Evolutionary conservation across 2,888 invertebrate genomes (phyloP).

Genomic region (Euzophera pinguis): DNA sequence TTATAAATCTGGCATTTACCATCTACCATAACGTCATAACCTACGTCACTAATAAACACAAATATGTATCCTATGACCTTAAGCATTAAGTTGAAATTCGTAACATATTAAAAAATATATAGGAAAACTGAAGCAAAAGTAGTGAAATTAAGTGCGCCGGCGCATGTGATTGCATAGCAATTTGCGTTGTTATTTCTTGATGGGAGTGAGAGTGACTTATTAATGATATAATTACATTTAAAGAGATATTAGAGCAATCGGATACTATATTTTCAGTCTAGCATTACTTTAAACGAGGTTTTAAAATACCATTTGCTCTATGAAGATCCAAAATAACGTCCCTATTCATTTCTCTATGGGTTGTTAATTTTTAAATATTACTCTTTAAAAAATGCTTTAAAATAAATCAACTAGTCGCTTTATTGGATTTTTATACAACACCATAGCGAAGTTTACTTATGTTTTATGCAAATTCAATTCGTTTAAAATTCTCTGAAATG

Average conservation of each 20-base stretch:
- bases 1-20: constrained; percentile 54
- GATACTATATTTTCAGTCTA: constrained; percentile 15
- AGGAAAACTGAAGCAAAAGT: constrained; percentile 24
- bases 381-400: neutral
- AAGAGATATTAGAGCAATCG: constrained; percentile 30
- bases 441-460: neutral
- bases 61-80: neutral
- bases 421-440: neutral
- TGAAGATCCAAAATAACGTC: neutral
- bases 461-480: constrained; percentile 4
- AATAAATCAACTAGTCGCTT: neutral
- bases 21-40: constrained; percentile 23
- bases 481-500: neutral
- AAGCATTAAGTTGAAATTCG: constrained; percentile 22
- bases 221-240: constrained; percentile 35
- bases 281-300: neutral
- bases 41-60: constrained; percentile 21
- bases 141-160: constrained; percentile 59
- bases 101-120: constrained; percentile 16
- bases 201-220: constrained; percentile 37
- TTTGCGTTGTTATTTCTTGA: constrained; percentile 53
- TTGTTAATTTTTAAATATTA: too few species aligned
- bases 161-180: constrained; percentile 62
- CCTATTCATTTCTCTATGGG: neutral
- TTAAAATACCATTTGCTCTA: neutral